These are phyloP conservation scores for Drosophila greeni DNA, from an alignment of 2,888 invertebrate genomes.

Conservation along the genomic window DNA sequence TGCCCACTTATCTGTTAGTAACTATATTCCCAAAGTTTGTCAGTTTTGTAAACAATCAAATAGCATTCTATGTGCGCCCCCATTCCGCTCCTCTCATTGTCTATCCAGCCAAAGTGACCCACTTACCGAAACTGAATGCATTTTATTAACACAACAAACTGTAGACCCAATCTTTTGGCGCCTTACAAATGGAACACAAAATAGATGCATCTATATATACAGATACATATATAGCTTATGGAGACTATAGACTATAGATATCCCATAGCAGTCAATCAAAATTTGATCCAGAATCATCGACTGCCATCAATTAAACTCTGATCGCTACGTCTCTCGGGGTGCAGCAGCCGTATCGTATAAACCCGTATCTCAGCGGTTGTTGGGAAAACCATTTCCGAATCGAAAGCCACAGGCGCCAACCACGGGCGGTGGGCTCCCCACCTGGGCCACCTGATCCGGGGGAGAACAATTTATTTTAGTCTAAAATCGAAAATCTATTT, in stretches of 20 bases:
- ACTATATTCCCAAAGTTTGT: not conserved
- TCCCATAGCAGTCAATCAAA: conserved; percentile 53
- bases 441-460: not conserved
- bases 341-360: conserved; percentile 40
- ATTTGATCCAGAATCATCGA: conserved; percentile 46
- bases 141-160: conserved; percentile 27
- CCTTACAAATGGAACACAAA: conserved; percentile 55
- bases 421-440: conserved; percentile 16
- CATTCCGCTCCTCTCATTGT: not conserved
- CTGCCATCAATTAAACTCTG: conserved; percentile 44
- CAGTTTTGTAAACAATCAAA: conserved; percentile 10
- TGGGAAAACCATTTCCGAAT: conserved; percentile 47
- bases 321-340: conserved; percentile 20
- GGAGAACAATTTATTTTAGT: conserved; percentile 28
- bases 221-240: not conserved
- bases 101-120: conserved; percentile 45
- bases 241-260: not conserved
- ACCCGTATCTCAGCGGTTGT: conserved; percentile 15
- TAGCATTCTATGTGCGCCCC: conserved; percentile 2
- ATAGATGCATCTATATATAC: conserved; percentile 43
- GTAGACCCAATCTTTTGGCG: conserved; percentile 61
- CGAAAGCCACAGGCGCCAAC: conserved; percentile 54
- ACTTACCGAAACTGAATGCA: conserved; percentile 32
- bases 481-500: conserved; percentile 21
- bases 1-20: not conserved